Conservation (phyloP, 1,140 invertebrate genomes). For the Carposina sasakii region DNA sequence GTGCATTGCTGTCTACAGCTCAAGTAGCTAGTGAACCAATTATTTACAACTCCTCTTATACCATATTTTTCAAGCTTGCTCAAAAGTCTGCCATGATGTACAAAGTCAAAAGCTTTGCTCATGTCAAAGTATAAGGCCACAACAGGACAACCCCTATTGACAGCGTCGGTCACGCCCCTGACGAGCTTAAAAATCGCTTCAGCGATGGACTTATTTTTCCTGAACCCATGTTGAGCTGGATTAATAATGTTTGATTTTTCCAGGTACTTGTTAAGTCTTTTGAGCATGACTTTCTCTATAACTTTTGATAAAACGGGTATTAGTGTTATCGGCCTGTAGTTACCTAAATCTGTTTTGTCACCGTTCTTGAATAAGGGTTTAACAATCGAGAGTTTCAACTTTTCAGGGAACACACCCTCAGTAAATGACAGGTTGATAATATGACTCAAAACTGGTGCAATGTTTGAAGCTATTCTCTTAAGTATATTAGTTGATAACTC, state of each 20-base stretch:
- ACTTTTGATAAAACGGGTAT: neutral
- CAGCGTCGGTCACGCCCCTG: too few species aligned
- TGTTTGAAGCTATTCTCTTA: neutral
- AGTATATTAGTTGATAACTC: neutral
- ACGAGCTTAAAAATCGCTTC: too few species aligned
- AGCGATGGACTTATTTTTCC: too few species aligned
- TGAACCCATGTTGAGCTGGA: too few species aligned
- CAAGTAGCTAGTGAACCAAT: too few species aligned
- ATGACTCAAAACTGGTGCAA: neutral
- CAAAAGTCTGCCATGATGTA: too few species aligned
- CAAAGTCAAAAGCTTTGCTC: too few species aligned
- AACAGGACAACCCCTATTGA: too few species aligned
- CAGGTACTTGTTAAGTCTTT: neutral
- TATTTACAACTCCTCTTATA: too few species aligned
- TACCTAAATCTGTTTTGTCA: neutral
- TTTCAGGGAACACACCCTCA: neutral
- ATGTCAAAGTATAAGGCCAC: too few species aligned
- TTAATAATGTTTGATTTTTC: slow-evolving; percentile 1
- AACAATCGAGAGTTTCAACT: neutral
- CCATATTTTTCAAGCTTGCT: too few species aligned
- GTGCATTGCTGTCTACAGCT: too few species aligned
- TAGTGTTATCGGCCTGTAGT: neutral
- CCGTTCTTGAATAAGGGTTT: neutral
- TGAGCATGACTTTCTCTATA: slow-evolving; percentile 12
- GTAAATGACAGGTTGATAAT: neutral